Evolutionary conservation across 2,113 vertebrate species (phyloP).

Genomic region (Tautogolabrus adspersus): DNA sequence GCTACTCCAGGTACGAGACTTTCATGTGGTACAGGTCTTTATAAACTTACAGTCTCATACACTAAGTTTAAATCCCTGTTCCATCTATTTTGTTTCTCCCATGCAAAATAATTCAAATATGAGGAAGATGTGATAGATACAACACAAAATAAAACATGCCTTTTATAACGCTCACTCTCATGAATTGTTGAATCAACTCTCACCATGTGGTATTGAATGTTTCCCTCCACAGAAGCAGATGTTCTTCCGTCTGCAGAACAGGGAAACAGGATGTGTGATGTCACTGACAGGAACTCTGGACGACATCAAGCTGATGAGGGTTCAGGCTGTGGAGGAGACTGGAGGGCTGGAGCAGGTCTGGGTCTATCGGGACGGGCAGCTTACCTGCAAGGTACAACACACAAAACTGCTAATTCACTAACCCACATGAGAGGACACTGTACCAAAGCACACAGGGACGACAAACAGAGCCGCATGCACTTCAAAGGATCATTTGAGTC

Average conservation of each 20-base stretch:
- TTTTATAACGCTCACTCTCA: too few species aligned
- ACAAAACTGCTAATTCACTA: neutral
- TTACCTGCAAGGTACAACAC: slow-evolving; percentile 88
- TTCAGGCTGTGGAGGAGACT: slow-evolving; percentile 89
- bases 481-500: too few species aligned
- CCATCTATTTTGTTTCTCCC: too few species aligned
- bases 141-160: too few species aligned
- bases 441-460: neutral
- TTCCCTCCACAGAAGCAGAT: slow-evolving; percentile 84
- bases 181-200: neutral
- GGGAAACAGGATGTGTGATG: slow-evolving; percentile 87
- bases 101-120: too few species aligned
- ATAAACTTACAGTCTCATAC: too few species aligned
- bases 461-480: too few species aligned
- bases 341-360: slow-evolving; percentile 91
- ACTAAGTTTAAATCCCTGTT: too few species aligned
- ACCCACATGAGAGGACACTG: neutral
- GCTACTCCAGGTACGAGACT: slow-evolving; percentile 87
- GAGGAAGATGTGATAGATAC: too few species aligned
- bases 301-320: slow-evolving; percentile 91
- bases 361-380: slow-evolving; percentile 90
- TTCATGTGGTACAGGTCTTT: too few species aligned
- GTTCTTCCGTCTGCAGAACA: slow-evolving; percentile 91
- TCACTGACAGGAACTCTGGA: slow-evolving; percentile 90
- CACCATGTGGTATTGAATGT: neutral